Conservation (phyloP, 2,113 vertebrate genomes). For the Taxidea taxus region DNA sequence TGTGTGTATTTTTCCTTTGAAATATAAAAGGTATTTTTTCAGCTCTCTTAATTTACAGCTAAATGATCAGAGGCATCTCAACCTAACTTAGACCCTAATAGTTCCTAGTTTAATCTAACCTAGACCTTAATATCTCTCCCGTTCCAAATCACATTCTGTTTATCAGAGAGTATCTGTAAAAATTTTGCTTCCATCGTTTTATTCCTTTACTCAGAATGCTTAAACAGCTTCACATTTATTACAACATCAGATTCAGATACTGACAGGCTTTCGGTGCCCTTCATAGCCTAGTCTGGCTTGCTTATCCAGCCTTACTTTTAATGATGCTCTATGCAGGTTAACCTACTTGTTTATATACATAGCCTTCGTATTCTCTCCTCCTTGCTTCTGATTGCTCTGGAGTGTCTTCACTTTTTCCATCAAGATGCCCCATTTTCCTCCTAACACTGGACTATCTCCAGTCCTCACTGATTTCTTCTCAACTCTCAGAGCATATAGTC, state of each 20-base stretch:
- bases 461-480: slow-evolving; percentile 10
- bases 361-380: not conserved
- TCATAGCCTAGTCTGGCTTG: not conserved
- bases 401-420: not conserved
- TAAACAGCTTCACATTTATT: not conserved
- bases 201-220: not conserved
- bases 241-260: not conserved
- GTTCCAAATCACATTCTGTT: not conserved
- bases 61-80: not conserved
- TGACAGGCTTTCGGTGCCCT: not conserved
- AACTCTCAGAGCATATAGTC: not conserved
- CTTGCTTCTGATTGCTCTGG: slow-evolving; percentile 24
- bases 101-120: not conserved
- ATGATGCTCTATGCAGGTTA: not conserved
- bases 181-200: not conserved
- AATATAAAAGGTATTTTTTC: slow-evolving; percentile 8
- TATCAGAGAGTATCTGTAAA: not conserved
- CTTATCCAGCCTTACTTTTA: not conserved
- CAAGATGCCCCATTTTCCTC: not conserved
- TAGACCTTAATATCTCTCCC: not conserved
- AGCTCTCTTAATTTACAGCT: not conserved
- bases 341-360: not conserved
- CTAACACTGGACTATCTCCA: not conserved
- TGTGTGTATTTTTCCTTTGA: not conserved
- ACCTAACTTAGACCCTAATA: not conserved